A percentile compares a stretch with the other conserved stretches of the same genome.
phyloP scores from a whole-genome alignment of 2,113 vertebrate genomes.

The Platycercus adscitus region DNA sequence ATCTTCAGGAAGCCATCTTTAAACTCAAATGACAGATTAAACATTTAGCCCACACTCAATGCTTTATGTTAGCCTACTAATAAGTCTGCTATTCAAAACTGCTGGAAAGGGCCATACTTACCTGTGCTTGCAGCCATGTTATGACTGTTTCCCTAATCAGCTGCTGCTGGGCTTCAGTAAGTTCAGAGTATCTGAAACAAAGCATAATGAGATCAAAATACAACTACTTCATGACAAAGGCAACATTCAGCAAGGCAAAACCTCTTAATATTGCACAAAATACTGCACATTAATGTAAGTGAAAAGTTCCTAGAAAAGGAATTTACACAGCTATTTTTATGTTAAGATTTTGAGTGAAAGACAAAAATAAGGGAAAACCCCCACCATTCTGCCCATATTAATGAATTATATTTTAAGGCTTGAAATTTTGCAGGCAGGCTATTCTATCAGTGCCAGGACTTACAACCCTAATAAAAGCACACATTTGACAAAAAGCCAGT shows the following conservation, averaged over 20 bases:
- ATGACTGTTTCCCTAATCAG: conserved; percentile 94
- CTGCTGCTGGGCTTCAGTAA: conserved; percentile 89
- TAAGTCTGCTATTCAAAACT: neutral
- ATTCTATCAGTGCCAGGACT: neutral
- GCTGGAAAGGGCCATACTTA: conserved; percentile 26
- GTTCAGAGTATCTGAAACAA: conserved; percentile 86
- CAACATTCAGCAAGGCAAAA: neutral
- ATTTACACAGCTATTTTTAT: neutral
- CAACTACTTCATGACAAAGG: neutral
- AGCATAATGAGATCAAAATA: neutral
- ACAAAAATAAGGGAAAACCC: neutral
- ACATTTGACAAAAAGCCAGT: neutral
- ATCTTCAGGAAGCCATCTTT: neutral
- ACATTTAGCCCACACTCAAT: neutral
- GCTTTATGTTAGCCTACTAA: neutral
- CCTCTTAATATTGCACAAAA: neutral
- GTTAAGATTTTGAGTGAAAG: neutral
- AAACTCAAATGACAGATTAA: neutral
- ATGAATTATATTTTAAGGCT: neutral
- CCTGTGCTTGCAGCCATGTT: conserved; percentile 97
- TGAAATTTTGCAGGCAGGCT: neutral
- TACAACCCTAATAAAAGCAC: neutral
- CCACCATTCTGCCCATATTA: neutral
- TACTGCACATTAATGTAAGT: neutral
- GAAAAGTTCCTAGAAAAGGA: neutral